Conservation (phyloP, 2,797 vertebrate genomes). For the Zenarchopterus dispar region DNA sequence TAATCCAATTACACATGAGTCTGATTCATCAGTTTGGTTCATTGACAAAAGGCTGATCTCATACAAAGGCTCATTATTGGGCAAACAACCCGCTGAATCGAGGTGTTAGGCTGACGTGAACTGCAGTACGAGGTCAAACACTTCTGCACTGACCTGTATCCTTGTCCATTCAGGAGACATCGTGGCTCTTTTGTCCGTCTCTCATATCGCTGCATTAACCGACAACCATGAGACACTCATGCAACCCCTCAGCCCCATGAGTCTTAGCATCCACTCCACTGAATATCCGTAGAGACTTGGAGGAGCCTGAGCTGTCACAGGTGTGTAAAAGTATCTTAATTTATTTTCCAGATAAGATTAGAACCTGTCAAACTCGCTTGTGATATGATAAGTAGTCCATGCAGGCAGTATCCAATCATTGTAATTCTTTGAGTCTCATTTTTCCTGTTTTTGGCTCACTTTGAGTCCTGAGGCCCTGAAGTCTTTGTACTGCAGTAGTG, state of each 20-base stretch:
- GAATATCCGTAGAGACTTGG: slow-evolving; percentile 5
- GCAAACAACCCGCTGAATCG: slow-evolving; percentile 69
- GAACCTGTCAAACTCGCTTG: slow-evolving; percentile 71
- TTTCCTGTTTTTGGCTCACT: slow-evolving; percentile 60
- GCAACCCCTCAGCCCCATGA: slow-evolving; percentile 5
- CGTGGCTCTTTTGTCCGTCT: slow-evolving; percentile 48
- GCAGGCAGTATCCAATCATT: slow-evolving; percentile 23
- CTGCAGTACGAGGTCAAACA: slow-evolving; percentile 68
- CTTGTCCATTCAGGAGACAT: slow-evolving; percentile 57
- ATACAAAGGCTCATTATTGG: slow-evolving; percentile 41
- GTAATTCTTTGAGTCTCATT: slow-evolving; percentile 33
- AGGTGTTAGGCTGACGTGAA: slow-evolving; percentile 66
- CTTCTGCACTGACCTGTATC: slow-evolving; percentile 67
- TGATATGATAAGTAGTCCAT: slow-evolving; percentile 28
- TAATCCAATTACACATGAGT: too few relatives aligned
- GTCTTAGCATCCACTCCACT: slow-evolving; percentile 6
- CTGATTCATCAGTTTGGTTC: slow-evolving; percentile 48
- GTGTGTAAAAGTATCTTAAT: slow-evolving; percentile 43
- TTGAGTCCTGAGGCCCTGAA: slow-evolving; percentile 70
- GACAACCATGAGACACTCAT: slow-evolving; percentile 29
- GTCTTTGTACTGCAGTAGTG: slow-evolving; percentile 81
- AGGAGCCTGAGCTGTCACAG: slow-evolving; percentile 21
- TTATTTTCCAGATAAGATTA: slow-evolving; percentile 45
- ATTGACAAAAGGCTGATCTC: slow-evolving; percentile 58
- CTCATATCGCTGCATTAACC: slow-evolving; percentile 69